A percentile compares a stretch with the other conserved stretches of the same genome.
Evolutionary conservation across 2,113 vertebrate genomes (phyloP).

Genomic region (Campylomormyrus tamandua): DNA sequence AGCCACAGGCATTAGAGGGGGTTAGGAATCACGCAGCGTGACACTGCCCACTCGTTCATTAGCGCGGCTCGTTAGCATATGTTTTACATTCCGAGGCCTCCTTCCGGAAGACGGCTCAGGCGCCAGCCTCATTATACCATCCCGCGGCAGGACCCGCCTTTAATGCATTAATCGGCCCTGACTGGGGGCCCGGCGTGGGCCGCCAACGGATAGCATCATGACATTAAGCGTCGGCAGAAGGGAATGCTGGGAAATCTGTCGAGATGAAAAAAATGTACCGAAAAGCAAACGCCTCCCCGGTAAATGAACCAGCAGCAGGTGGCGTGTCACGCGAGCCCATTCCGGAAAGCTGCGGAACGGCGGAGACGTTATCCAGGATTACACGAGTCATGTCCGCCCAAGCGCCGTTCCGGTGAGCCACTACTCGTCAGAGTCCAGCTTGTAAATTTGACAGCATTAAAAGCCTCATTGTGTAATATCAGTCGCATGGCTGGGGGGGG

Average conservation of each 20-base stretch:
- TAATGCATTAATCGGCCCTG: not conserved
- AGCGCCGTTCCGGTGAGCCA: not conserved
- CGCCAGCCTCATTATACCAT: not conserved
- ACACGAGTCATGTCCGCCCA: not conserved
- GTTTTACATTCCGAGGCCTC: not conserved
- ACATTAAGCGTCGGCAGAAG: not conserved
- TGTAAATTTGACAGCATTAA: not conserved
- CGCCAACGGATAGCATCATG: not conserved
- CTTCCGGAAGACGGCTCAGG: not conserved
- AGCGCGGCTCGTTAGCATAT: not conserved
- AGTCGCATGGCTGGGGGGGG: not conserved
- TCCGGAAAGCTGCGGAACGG: not conserved
- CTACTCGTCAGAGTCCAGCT: not conserved
- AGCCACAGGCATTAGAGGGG: not conserved
- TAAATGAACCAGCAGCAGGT: not conserved
- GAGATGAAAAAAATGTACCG: not conserved
- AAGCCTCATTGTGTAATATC: not conserved
- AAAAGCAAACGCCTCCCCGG: not conserved
- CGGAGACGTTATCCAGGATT: not conserved
- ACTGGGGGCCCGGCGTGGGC: not conserved
- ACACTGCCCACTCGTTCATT: conserved; percentile 13
- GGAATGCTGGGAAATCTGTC: not conserved
- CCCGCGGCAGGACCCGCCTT: not conserved
- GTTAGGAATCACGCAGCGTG: not conserved
- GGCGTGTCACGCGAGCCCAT: not conserved